Conservation (phyloP, 1,140 invertebrate species). For the Lepidurus packardi region DNA sequence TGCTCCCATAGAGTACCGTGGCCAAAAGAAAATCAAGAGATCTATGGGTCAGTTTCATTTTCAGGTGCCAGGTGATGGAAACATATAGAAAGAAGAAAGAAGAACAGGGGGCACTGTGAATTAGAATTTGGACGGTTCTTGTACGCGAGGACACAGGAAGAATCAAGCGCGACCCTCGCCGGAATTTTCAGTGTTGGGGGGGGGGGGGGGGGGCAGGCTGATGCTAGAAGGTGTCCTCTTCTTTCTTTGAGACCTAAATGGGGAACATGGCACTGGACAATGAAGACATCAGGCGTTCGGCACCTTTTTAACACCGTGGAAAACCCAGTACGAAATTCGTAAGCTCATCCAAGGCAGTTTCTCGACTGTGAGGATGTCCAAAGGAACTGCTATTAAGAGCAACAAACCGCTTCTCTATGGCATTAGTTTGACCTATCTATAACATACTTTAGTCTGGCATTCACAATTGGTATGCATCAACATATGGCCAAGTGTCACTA, state of each 20-base stretch:
- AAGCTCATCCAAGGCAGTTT: slow-evolving; percentile 2
- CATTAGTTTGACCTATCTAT: neutral
- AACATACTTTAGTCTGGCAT: neutral
- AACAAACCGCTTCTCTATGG: neutral
- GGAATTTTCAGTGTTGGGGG: neutral
- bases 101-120: slow-evolving; percentile 16
- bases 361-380: neutral
- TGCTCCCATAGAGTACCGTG: slow-evolving; percentile 5
- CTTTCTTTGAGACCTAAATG: slow-evolving; percentile 5
- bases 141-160: slow-evolving; percentile 14
- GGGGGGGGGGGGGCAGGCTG: neutral
- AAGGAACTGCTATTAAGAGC: neutral
- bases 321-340: neutral
- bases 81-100: neutral
- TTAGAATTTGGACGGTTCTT: slow-evolving; percentile 15
- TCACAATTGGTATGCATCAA: neutral
- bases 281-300: slow-evolving; percentile 4
- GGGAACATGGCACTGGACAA: slow-evolving; percentile 4
- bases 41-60: slow-evolving; percentile 11
- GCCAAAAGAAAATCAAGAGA: neutral
- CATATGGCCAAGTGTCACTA: slow-evolving; percentile 8
- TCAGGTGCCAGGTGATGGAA: slow-evolving; percentile 18
- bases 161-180: neutral
- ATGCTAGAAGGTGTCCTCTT: neutral
- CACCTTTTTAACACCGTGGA: neutral